These are phyloP conservation scores for Myotis planiceps DNA, from an alignment of 2,797 vertebrate species.

Conservation along the genomic window DNA sequence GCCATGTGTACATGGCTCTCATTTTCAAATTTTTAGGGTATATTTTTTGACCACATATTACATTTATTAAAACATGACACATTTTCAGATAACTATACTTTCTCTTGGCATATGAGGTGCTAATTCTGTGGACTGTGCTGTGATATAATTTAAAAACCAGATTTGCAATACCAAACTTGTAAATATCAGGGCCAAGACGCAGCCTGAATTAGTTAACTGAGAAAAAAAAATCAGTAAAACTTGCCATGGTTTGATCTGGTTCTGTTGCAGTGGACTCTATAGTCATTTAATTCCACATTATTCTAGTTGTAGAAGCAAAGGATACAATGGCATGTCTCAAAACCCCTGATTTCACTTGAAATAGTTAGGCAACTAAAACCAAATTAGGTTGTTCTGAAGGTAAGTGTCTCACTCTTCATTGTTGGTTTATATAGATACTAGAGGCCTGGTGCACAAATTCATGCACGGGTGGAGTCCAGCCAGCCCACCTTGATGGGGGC, in stretches of 20 bases:
- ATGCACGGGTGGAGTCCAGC: no score
- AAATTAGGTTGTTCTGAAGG: neutral
- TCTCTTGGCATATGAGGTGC: neutral
- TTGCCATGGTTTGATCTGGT: neutral
- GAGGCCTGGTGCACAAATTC: no score
- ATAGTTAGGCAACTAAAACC: neutral
- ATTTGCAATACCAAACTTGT: neutral
- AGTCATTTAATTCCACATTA: neutral
- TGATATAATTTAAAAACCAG: slow-evolving; percentile 13
- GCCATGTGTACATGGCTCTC: neutral
- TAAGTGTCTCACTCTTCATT: neutral
- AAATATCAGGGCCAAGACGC: neutral
- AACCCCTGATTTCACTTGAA: neutral
- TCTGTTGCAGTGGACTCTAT: neutral
- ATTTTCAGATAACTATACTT: neutral
- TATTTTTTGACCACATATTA: neutral
- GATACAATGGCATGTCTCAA: neutral
- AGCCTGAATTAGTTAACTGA: slow-evolving; percentile 1
- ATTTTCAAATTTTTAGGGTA: neutral
- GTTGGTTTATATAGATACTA: neutral
- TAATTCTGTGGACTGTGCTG: neutral
- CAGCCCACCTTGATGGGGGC: no score
- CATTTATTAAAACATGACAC: slow-evolving; percentile 17
- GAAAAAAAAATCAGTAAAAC: neutral
- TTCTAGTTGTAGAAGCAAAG: neutral